phyloP scores from a whole-genome alignment of 2,888 invertebrate genomes.

The Liopterus haemorrhoidalis region DNA sequence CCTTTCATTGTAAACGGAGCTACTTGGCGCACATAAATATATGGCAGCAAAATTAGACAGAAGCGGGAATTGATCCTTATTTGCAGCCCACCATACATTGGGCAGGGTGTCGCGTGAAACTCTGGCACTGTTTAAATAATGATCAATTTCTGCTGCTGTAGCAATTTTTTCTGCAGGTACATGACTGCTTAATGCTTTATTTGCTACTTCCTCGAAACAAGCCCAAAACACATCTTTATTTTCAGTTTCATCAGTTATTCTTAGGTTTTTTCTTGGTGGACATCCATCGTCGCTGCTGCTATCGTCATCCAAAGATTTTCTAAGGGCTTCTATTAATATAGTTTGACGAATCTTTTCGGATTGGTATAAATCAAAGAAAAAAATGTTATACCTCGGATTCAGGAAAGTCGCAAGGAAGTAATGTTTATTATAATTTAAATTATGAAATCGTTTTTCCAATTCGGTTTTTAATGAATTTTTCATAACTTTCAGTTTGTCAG shows the following conservation, averaged over 20 bases:
- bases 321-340: constrained; percentile 33
- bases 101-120: constrained; percentile 31
- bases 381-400: constrained; percentile 31
- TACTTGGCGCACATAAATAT: constrained; percentile 26
- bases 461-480: constrained; percentile 27
- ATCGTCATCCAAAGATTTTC: constrained; percentile 33
- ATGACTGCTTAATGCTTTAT: constrained; percentile 24
- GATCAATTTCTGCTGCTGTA: constrained; percentile 34
- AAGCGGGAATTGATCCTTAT: constrained; percentile 27
- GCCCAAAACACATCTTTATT: constrained; percentile 29
- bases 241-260: constrained; percentile 26
- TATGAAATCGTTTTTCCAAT: constrained; percentile 30
- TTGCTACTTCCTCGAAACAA: constrained; percentile 29
- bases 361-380: constrained; percentile 30
- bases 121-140: constrained; percentile 33
- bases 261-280: constrained; percentile 30
- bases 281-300: constrained; percentile 18
- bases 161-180: constrained; percentile 28
- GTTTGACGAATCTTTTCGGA: constrained; percentile 34
- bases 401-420: constrained; percentile 25
- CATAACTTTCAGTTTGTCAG: constrained; percentile 13
- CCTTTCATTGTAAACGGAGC: constrained; percentile 30
- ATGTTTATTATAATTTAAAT: constrained; percentile 26
- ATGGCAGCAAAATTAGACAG: constrained; percentile 30
- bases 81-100: constrained; percentile 33